A percentile compares a stretch with the other conserved stretches of the same genome.
Evolutionary conservation across 1,140 invertebrate genomes (phyloP).

Genomic region (Nomia melanderi): DNA sequence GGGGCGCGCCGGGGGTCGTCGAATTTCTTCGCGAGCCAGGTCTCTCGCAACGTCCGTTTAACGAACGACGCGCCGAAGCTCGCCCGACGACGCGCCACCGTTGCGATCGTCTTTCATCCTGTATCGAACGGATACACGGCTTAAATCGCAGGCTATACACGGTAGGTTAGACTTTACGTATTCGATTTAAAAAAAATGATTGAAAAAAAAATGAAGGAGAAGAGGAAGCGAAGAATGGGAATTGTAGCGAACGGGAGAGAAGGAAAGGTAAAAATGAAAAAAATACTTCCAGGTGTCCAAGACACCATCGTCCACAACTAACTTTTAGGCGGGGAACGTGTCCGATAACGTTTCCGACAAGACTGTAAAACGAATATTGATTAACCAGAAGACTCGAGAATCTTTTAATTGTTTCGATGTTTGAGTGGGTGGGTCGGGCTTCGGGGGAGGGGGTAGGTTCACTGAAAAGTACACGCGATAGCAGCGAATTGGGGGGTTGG

Average conservation of each 20-base stretch:
- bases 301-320: conserved; percentile 79
- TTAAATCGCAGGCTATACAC: conserved; percentile 48
- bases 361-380: conserved; percentile 76
- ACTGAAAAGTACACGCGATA: conserved; percentile 14
- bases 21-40: neutral
- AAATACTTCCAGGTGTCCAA: conserved; percentile 73
- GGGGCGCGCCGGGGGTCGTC: too few species aligned
- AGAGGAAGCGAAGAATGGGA: neutral
- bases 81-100: neutral
- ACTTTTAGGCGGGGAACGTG: conserved; percentile 72
- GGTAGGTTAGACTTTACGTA: conserved; percentile 44
- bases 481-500: neutral
- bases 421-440: conserved; percentile 46
- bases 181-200: neutral
- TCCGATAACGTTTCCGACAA: conserved; percentile 72
- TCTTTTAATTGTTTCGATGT: conserved; percentile 72
- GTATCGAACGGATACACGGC: conserved; percentile 38
- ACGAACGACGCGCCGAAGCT: neutral
- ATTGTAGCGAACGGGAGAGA: neutral
- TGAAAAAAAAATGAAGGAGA: too few species aligned
- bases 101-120: neutral
- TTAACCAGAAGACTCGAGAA: conserved; percentile 75
- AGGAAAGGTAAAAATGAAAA: neutral
- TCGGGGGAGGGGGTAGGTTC: conserved; percentile 50
- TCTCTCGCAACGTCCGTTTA: neutral